A percentile compares a stretch with the other conserved stretches of the same genome.
phyloP scores from a whole-genome alignment of 2,888 invertebrate genomes.

The Caenorhabditis becei region DNA sequence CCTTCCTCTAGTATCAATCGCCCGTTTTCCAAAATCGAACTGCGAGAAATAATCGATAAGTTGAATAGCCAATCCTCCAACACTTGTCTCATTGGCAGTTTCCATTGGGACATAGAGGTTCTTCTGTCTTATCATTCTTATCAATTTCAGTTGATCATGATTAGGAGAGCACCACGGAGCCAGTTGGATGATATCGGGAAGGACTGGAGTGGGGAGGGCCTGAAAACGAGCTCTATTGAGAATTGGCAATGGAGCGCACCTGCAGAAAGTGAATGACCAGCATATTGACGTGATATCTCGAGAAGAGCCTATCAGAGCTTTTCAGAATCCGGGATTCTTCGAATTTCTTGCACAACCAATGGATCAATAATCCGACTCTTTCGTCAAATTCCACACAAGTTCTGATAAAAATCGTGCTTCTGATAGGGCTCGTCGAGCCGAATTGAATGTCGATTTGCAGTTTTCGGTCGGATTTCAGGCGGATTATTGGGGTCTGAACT shows the following conservation, averaged over 20 bases:
- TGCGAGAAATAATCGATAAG: constrained; percentile 58
- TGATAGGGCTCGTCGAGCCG: constrained; percentile 48
- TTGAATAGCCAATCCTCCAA: constrained; percentile 40
- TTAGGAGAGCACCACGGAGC: constrained; percentile 35
- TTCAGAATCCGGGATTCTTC: constrained; percentile 21
- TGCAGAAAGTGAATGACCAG: constrained; percentile 56
- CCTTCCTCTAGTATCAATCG: constrained; percentile 47
- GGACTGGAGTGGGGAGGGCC: constrained; percentile 54
- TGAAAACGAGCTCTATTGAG: constrained; percentile 1
- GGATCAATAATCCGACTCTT: constrained; percentile 30
- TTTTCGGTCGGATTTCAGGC: constrained; percentile 5
- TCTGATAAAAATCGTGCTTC: constrained; percentile 54
- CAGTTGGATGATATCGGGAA: constrained; percentile 41
- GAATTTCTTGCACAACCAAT: constrained; percentile 44
- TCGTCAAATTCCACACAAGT: constrained; percentile 59
- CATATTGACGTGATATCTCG: constrained; percentile 52
- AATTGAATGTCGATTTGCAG: constrained; percentile 60
- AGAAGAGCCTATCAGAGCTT: constrained; percentile 15
- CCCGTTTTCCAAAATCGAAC: constrained; percentile 34
- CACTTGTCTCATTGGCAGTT: constrained; percentile 32
- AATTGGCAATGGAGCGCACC: not conserved
- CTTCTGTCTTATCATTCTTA: constrained; percentile 37
- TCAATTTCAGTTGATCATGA: constrained; percentile 30
- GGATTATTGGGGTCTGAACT: constrained; percentile 30
- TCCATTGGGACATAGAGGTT: constrained; percentile 45